Evolutionary conservation across 2,113 vertebrate species (phyloP).

Genomic region (Leptosomus discolor): DNA sequence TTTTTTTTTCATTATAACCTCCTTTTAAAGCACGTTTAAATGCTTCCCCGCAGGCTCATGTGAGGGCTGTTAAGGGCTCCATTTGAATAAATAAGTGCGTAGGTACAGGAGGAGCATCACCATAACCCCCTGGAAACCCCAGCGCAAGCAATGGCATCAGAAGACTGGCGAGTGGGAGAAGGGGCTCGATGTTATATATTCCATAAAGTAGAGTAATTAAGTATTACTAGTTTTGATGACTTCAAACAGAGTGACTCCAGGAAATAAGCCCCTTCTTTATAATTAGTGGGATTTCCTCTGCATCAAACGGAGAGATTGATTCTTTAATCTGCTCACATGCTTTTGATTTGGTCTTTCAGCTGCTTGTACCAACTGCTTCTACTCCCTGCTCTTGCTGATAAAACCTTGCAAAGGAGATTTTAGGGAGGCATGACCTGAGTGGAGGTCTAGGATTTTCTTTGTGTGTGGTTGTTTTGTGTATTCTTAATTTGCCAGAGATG

Average conservation of each 20-base stretch:
- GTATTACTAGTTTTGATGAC: slow-evolving; percentile 21
- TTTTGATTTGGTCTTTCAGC: slow-evolving; percentile 60
- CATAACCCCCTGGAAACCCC: not conserved
- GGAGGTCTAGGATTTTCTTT: slow-evolving; percentile 24
- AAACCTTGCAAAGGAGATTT: slow-evolving; percentile 62
- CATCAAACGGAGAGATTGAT: slow-evolving; percentile 58
- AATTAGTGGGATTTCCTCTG: slow-evolving; percentile 64
- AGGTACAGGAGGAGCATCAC: not conserved
- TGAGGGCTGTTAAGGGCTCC: not conserved
- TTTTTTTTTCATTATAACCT: not conserved
- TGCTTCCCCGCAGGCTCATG: not conserved
- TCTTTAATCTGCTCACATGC: slow-evolving; percentile 75
- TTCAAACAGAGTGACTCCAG: slow-evolving; percentile 60
- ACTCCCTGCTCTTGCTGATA: slow-evolving; percentile 30
- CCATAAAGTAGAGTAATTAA: slow-evolving; percentile 42
- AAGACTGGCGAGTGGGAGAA: not conserved
- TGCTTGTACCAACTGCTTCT: slow-evolving; percentile 65
- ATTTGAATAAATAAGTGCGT: not conserved
- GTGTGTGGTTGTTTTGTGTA: not conserved
- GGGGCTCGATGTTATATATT: not conserved
- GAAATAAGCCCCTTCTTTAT: slow-evolving; percentile 65
- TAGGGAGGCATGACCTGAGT: slow-evolving; percentile 26
- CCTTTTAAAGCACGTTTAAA: not conserved
- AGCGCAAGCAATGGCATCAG: not conserved
- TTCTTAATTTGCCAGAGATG: not conserved